Conservation (phyloP, 1,140 invertebrate genomes). For the Atta colombica region DNA sequence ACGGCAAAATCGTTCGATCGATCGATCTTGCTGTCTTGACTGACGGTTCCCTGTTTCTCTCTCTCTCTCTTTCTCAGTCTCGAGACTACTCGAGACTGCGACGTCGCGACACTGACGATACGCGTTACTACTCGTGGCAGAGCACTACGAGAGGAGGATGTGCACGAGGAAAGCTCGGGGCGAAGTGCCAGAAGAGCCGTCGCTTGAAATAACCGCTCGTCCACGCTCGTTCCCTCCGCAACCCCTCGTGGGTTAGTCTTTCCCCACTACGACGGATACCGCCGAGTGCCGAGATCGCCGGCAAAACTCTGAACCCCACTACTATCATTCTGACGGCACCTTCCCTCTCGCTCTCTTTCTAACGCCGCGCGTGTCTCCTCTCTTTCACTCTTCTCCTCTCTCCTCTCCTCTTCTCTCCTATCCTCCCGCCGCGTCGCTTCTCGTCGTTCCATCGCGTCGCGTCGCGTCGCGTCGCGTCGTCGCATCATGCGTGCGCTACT, state of each 20-base stretch:
- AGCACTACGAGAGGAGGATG: slow-evolving; percentile 78
- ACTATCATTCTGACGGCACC: slow-evolving; percentile 18
- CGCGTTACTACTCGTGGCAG: slow-evolving; percentile 57
- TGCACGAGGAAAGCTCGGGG: slow-evolving; percentile 84
- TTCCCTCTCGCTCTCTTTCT: slow-evolving; percentile 38
- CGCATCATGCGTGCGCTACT: not conserved
- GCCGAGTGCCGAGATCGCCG: slow-evolving; percentile 44
- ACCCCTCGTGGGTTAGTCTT: slow-evolving; percentile 69
- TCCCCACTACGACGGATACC: slow-evolving; percentile 62
- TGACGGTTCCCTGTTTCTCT: not conserved
- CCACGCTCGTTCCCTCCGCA: slow-evolving; percentile 75
- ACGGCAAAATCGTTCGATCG: no score
- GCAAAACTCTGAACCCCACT: slow-evolving; percentile 64
- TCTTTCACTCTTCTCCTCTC: not conserved
- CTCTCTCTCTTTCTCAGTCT: not conserved
- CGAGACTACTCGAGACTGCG: slow-evolving; percentile 47
- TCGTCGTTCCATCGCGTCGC: not conserved
- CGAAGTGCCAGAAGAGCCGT: slow-evolving; percentile 84
- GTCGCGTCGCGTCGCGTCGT: not conserved
- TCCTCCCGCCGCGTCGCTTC: not conserved
- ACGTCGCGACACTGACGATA: slow-evolving; percentile 71
- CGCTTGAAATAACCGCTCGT: slow-evolving; percentile 87
- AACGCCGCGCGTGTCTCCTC: not conserved
- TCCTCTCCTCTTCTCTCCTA: not conserved
- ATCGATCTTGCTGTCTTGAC: not conserved